phyloP scores from a whole-genome alignment of 2,888 invertebrate species.

The Carpatolechia fugitivella region DNA sequence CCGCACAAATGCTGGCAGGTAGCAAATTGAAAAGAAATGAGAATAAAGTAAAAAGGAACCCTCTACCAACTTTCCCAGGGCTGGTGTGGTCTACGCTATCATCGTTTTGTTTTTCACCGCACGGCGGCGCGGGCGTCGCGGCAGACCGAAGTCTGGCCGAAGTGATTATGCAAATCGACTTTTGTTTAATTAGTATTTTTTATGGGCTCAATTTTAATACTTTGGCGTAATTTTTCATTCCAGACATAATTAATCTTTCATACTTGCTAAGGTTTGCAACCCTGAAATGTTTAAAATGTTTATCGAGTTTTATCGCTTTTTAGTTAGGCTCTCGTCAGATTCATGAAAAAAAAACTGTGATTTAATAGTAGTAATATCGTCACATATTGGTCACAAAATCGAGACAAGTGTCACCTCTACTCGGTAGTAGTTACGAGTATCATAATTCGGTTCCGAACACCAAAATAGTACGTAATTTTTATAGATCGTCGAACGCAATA shows the following conservation, averaged over 20 bases:
- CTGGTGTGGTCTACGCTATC: not conserved
- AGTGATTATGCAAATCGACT: slow-evolving; percentile 4
- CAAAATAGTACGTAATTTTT: slow-evolving; percentile 70
- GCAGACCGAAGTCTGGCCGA: not conserved
- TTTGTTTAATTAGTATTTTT: slow-evolving; percentile 4
- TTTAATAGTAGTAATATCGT: not conserved
- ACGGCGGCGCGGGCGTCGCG: not conserved
- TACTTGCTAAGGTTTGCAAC: too few relatives aligned
- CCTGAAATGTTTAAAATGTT: too few relatives aligned
- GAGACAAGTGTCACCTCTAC: slow-evolving; percentile 32
- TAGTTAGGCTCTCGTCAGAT: not conserved
- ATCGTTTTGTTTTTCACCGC: not conserved
- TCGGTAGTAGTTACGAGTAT: slow-evolving; percentile 40
- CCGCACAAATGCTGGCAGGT: slow-evolving; percentile 7
- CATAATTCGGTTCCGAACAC: slow-evolving; percentile 66
- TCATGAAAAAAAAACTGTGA: too few relatives aligned
- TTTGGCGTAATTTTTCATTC: not conserved
- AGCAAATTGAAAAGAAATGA: slow-evolving; percentile 9
- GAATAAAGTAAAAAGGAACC: not conserved
- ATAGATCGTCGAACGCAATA: slow-evolving; percentile 65
- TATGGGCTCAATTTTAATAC: not conserved
- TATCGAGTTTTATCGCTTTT: not conserved
- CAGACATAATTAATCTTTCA: too few relatives aligned
- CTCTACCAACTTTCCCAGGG: not conserved
- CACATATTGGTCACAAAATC: slow-evolving; percentile 27